These are phyloP conservation scores for Eciton burchellii DNA, from an alignment of 1,140 invertebrate genomes.

Conservation along the genomic window DNA sequence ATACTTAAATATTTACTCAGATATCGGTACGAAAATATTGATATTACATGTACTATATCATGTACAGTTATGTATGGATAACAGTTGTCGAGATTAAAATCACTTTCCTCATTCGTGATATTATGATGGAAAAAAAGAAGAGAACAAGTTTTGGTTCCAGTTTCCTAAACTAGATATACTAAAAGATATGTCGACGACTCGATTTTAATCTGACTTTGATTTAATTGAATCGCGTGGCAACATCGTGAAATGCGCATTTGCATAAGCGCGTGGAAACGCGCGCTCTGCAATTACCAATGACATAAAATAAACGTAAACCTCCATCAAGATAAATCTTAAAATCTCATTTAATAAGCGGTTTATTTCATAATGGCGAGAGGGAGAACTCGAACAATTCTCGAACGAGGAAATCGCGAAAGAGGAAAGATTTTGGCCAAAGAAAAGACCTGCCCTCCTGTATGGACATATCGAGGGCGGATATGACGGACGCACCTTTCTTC, in stretches of 20 bases:
- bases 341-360: constrained; percentile 8
- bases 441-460: no score
- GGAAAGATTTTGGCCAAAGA: no score
- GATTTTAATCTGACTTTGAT: not conserved
- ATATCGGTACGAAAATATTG: no score
- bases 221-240: constrained; percentile 17
- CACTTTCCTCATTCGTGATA: no score
- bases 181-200: no score
- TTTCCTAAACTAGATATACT: no score
- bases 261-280: not conserved
- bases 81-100: no score
- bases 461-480: constrained; percentile 45
- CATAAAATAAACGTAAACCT: not conserved
- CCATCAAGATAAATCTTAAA: not conserved
- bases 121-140: not conserved
- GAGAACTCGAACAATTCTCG: constrained; percentile 7
- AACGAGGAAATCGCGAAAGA: no score
- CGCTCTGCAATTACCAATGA: not conserved
- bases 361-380: constrained; percentile 32
- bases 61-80: no score
- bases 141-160: not conserved
- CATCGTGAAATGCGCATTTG: constrained; percentile 14
- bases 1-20: not conserved
- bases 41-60: no score
- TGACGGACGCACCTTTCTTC: constrained; percentile 33